Conservation (phyloP, 2,797 vertebrate genomes). For the Halcyon leucocephala region DNA sequence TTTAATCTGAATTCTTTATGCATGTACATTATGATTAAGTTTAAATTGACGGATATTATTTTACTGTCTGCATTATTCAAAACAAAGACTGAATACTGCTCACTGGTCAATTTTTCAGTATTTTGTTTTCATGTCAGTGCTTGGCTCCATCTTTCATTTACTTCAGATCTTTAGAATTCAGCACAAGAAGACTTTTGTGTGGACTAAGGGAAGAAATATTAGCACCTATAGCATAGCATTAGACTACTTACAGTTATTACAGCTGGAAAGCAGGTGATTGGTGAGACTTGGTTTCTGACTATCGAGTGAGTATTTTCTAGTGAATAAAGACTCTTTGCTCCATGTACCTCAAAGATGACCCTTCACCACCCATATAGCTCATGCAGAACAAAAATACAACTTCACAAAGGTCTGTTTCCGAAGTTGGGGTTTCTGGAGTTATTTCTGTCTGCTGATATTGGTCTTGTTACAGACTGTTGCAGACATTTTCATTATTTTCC, state of each 20-base stretch:
- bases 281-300: background rate
- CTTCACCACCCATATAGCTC: background rate
- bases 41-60: background rate
- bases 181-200: background rate
- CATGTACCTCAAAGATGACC: background rate
- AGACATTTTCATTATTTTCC: background rate
- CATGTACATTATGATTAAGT: background rate
- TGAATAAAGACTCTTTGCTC: background rate
- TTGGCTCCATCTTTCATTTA: slow-evolving; percentile 7
- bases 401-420: background rate
- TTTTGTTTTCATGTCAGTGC: background rate
- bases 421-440: background rate
- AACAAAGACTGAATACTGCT: background rate
- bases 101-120: background rate
- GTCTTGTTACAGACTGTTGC: background rate
- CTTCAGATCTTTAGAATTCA: slow-evolving; percentile 4
- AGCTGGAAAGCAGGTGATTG: slow-evolving; percentile 30
- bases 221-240: background rate
- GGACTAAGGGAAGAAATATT: slow-evolving; percentile 4
- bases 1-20: background rate
- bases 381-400: background rate
- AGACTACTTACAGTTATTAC: slow-evolving; percentile 1
- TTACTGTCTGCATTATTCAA: background rate
- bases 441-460: background rate
- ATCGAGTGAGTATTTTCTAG: background rate